Conservation (phyloP, 2,888 invertebrate species). For the Argyresthia goedartella region DNA sequence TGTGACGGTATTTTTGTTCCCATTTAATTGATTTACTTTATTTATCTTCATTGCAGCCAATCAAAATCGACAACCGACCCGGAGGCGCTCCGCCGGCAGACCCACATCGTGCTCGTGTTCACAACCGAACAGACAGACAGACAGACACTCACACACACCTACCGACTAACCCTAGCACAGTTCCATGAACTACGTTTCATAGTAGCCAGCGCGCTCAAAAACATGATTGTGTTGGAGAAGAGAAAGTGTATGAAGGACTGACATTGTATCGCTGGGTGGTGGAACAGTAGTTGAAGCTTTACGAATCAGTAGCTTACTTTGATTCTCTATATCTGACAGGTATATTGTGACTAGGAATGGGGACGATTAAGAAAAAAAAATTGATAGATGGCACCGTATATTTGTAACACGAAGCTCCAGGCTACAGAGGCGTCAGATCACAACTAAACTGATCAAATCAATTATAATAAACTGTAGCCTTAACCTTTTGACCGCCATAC, state of each 20-base stretch:
- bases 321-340: too few species aligned
- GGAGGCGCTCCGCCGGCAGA: constrained; percentile 23
- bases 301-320: too few species aligned
- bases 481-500: too few species aligned
- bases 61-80: too few species aligned
- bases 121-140: constrained; percentile 28
- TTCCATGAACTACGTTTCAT: constrained; percentile 47
- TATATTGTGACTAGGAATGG: too few species aligned
- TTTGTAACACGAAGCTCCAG: too few species aligned
- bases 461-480: too few species aligned
- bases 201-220: constrained; percentile 46
- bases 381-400: too few species aligned
- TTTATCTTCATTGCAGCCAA: constrained; percentile 10
- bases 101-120: constrained; percentile 33
- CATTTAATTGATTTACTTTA: not conserved
- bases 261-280: constrained; percentile 20
- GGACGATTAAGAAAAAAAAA: too few species aligned
- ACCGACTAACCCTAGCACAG: constrained; percentile 35
- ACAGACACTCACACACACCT: constrained; percentile 19
- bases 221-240: constrained; percentile 44
- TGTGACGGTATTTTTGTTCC: constrained; percentile 1
- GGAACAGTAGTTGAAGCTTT: too few species aligned
- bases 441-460: too few species aligned
- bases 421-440: too few species aligned
- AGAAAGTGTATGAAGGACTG: constrained; percentile 54